Conservation (phyloP, 2,888 invertebrate species). For the Lepidocyrtinus sp. region DNA sequence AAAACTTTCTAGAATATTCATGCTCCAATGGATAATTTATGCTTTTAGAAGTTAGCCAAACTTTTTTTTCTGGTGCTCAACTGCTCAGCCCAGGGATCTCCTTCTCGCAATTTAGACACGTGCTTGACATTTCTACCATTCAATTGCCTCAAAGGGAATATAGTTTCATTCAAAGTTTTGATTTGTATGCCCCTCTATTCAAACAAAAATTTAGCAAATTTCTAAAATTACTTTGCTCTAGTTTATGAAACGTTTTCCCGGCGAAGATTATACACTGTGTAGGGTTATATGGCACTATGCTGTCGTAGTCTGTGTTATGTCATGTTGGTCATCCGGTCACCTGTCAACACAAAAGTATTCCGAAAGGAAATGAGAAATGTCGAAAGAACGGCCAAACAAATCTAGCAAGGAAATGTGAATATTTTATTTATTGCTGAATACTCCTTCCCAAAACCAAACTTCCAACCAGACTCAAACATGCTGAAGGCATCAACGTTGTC, state of each 20-base stretch:
- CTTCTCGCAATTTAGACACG: slow-evolving; percentile 38
- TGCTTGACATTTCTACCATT: slow-evolving; percentile 48
- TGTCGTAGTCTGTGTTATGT: slow-evolving; percentile 8
- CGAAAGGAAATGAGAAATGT: slow-evolving; percentile 49
- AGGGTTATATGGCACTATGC: not conserved
- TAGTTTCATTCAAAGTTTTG: not conserved
- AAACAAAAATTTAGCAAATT: not conserved
- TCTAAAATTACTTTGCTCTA: not conserved
- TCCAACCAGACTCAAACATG: too few species aligned
- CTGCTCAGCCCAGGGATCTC: slow-evolving; percentile 2
- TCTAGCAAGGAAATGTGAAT: too few species aligned
- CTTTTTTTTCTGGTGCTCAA: too few species aligned
- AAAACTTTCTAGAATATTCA: slow-evolving; percentile 24
- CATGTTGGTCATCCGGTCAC: slow-evolving; percentile 23
- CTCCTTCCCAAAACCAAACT: too few species aligned
- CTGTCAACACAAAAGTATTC: slow-evolving; percentile 5
- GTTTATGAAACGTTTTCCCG: not conserved
- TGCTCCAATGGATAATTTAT: slow-evolving; percentile 37
- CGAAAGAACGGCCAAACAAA: slow-evolving; percentile 27
- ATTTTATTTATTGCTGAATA: too few species aligned
- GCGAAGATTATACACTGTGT: not conserved
- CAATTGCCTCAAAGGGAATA: slow-evolving; percentile 9
- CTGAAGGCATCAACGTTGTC: too few species aligned
- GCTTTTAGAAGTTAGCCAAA: not conserved
- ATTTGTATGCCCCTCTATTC: not conserved